A percentile compares a stretch with the other conserved stretches of the same genome.
Conservation (phyloP, 2,113 vertebrate genomes). For the Vidua macroura region DNA sequence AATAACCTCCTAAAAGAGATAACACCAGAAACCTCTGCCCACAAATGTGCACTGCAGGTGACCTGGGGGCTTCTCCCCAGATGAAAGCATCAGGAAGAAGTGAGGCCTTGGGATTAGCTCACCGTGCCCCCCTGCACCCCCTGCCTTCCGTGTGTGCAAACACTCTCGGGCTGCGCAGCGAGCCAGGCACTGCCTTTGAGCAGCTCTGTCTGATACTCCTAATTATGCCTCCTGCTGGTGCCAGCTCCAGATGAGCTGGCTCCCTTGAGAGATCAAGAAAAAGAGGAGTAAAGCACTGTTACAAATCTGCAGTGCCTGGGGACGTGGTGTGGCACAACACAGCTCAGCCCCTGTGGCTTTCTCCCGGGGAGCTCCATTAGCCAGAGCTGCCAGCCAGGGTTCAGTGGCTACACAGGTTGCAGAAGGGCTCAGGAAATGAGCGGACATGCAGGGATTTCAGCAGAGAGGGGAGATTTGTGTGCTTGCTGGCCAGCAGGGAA, state of each 20-base stretch:
- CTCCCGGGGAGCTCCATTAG: not conserved
- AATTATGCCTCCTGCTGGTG: not conserved
- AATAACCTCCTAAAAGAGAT: not conserved
- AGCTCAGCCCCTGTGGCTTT: not conserved
- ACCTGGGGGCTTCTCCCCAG: not conserved
- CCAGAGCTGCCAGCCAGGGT: not conserved
- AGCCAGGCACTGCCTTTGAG: not conserved
- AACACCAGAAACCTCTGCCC: not conserved
- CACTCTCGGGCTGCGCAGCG: not conserved
- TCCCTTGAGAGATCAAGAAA: not conserved
- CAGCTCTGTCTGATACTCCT: not conserved
- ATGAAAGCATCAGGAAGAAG: not conserved
- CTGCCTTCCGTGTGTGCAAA: not conserved
- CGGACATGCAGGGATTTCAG: not conserved
- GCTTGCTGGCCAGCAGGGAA: not conserved
- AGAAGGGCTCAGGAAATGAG: not conserved
- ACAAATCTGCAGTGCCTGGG: not conserved
- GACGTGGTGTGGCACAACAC: not conserved
- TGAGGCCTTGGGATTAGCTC: not conserved
- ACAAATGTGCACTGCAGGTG: not conserved
- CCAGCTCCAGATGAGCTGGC: not conserved
- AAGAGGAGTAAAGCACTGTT: not conserved
- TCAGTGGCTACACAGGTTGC: accelerated
- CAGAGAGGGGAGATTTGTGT: not conserved
- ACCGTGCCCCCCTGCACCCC: not conserved